Base-by-base conservation (phyloP, 2,797 vertebrate species). In the Sebastes matsubarae region DNA sequence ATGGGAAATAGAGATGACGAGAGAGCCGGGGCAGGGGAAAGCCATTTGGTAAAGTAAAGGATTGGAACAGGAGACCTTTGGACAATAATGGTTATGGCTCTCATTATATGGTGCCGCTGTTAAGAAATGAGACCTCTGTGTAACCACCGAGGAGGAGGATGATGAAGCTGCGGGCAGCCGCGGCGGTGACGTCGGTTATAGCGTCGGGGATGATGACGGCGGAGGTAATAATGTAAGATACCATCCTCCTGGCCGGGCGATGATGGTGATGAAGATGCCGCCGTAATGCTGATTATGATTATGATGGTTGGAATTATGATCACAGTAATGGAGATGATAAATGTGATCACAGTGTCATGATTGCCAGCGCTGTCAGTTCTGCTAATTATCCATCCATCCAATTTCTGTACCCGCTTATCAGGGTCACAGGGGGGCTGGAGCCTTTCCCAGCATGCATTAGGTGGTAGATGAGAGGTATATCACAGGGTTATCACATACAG, bases 41-140 rank as follows among this genome's bases (percentile, higher is more conserved):
- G 90, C 89, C 82, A 93, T 93, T 93, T 92, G 89, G 88, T 90
- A 85, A 92, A 91, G 92, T 92, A 89, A 92, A 87, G 87, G 85
- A 90, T 88, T 87, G 89, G 79, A 90, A 78, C 88, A 72, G 88
- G 80, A 90, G 90, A 93, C 91, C 90, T 93, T 91, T 88, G 86
- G 81, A 92, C 87, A 90, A 85, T 92, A 90, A 93, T 90, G 84
- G 88, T 89, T 89, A 91, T 92, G 85, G 81, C 72, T 91, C 89
- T 90, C 86, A 90, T 93, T 94, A 92, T 90, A 86, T 88, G 87
- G 70, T 84, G 83, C 83, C 14, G 54, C 82, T 74, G 85, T 90
- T 88, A 86, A 88, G 81, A 90, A 91, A 90, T 82, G 86, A 84
- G 79, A 86, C 77, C 84, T 82, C 69, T 68, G 55, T 68, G 76